phyloP scores from a whole-genome alignment of 1,140 invertebrate species.

The Xylocopa sonorina region DNA sequence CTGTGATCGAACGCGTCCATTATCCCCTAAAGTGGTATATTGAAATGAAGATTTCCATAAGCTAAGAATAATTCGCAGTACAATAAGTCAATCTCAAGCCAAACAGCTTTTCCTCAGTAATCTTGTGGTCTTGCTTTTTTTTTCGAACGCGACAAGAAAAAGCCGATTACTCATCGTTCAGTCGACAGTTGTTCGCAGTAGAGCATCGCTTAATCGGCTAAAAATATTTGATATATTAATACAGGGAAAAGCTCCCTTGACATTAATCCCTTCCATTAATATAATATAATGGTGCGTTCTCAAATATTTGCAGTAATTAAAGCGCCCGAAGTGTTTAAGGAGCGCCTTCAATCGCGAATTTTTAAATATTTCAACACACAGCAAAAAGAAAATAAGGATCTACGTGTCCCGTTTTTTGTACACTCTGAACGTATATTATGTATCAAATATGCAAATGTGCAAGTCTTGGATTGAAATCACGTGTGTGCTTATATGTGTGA shows the following conservation, averaged over 20 bases:
- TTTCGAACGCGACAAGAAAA: background rate
- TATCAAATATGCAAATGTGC: no score
- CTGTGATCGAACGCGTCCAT: background rate
- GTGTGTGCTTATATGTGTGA: no score
- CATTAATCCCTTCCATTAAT: background rate
- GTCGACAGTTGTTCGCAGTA: background rate
- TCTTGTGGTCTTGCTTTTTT: background rate
- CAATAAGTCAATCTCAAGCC: background rate
- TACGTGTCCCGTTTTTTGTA: no score
- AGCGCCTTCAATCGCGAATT: no score
- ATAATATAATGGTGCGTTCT: no score
- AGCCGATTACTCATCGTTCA: background rate
- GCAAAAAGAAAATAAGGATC: no score
- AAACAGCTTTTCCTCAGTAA: background rate
- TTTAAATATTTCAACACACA: no score
- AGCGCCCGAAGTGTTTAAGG: no score
- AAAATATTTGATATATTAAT: conserved; percentile 3
- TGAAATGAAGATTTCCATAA: background rate
- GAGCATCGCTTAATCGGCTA: conserved; percentile 11
- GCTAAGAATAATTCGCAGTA: background rate
- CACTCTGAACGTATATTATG: no score
- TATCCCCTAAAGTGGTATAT: no score
- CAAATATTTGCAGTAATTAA: no score
- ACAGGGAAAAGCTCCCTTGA: background rate
- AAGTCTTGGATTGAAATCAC: no score